Conservation (phyloP, 2,888 invertebrate genomes). For the Lasioglossum pauxillum region DNA sequence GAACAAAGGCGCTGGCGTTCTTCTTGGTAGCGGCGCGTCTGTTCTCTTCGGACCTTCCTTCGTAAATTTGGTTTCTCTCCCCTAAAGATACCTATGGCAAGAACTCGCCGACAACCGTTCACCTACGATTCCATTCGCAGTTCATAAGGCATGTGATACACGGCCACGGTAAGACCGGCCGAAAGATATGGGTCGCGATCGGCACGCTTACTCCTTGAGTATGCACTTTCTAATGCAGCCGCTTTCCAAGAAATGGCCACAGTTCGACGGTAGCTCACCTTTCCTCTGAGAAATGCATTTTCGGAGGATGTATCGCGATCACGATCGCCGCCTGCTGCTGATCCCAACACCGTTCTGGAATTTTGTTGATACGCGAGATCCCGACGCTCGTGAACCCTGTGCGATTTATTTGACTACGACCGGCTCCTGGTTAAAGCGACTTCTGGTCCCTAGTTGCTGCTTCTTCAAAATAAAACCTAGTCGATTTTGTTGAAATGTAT, state of each 20-base stretch:
- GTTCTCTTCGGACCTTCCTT: not conserved
- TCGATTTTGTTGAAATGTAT: too few species aligned
- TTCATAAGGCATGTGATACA: slow-evolving; percentile 31
- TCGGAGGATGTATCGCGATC: slow-evolving; percentile 6
- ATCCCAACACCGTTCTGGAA: not conserved
- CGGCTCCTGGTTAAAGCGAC: too few species aligned
- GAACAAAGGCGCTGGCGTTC: slow-evolving; percentile 15
- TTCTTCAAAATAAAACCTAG: not conserved
- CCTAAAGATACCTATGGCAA: slow-evolving; percentile 5
- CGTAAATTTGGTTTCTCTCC: slow-evolving; percentile 33
- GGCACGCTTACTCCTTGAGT: slow-evolving; percentile 47
- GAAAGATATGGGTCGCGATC: slow-evolving; percentile 63
- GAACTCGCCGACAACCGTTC: slow-evolving; percentile 3
- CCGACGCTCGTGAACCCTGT: not conserved
- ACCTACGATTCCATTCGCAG: slow-evolving; percentile 21
- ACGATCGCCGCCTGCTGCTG: not conserved
- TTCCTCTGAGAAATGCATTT: slow-evolving; percentile 25
- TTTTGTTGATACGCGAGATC: not conserved
- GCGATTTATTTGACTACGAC: not conserved
- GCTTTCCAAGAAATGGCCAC: slow-evolving; percentile 72
- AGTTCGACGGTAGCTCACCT: slow-evolving; percentile 44
- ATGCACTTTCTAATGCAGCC: slow-evolving; percentile 73
- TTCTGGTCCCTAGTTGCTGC: too few species aligned
- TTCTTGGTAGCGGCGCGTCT: not conserved
- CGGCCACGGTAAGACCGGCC: slow-evolving; percentile 13